Percentiles rank a stretch among this genome's conserved stretches.
phyloP scores from a whole-genome alignment of 2,888 invertebrate species.

The Mellilla xanthometata region DNA sequence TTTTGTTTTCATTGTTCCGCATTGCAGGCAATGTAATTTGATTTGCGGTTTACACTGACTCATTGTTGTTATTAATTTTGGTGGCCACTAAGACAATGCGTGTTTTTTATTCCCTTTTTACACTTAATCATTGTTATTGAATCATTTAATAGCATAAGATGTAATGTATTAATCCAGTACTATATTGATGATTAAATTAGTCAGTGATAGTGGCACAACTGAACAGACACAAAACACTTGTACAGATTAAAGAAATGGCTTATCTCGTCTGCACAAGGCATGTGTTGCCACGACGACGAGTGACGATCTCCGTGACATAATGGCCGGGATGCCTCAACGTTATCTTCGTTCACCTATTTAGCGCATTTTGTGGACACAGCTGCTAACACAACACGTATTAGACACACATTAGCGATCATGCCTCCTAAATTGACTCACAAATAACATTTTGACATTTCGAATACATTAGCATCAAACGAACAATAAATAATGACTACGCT shows the following conservation, averaged over 20 bases:
- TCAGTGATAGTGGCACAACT: background rate
- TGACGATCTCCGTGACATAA: conserved; percentile 64
- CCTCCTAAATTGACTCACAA: conserved; percentile 8
- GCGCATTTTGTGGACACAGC: conserved; percentile 12
- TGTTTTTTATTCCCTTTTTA: conserved; percentile 38
- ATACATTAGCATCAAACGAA: conserved; percentile 18
- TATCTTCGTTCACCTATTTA: conserved; percentile 22
- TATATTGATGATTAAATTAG: too few relatives aligned
- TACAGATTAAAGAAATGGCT: conserved; percentile 46
- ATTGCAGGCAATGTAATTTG: conserved; percentile 67
- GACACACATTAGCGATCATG: background rate
- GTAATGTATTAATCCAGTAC: too few relatives aligned
- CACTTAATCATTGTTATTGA: conserved; percentile 51
- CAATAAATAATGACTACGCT: conserved; percentile 15
- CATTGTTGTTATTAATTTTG: conserved; percentile 73
- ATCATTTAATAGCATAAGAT: too few relatives aligned
- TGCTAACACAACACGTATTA: conserved; percentile 12
- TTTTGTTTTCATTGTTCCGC: conserved; percentile 67
- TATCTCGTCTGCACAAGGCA: conserved; percentile 67
- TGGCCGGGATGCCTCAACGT: conserved; percentile 34
- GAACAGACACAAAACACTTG: conserved; percentile 3
- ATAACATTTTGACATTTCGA: conserved; percentile 16
- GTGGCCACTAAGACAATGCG: conserved; percentile 60
- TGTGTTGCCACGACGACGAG: conserved; percentile 62
- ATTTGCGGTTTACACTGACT: conserved; percentile 68